Conservation (phyloP, 2,113 vertebrate species). For the Chaetura pelagica region DNA sequence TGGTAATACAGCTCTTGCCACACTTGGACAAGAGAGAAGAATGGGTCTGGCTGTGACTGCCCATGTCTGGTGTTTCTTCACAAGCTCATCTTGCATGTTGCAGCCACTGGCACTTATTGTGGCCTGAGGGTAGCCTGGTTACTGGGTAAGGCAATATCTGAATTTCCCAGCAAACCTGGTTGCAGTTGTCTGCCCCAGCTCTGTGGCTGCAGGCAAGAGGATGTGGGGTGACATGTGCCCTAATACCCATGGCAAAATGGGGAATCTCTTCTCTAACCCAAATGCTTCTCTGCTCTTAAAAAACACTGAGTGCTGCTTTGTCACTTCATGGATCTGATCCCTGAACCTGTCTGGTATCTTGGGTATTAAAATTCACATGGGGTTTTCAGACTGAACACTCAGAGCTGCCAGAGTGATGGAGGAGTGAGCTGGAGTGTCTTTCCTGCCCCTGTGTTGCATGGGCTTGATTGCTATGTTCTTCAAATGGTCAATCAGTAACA, state of each 20-base stretch:
- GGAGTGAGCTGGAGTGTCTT: neutral
- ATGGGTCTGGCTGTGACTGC: neutral
- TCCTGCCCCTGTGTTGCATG: neutral
- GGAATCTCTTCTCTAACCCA: neutral
- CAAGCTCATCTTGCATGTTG: neutral
- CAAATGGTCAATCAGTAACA: constrained; percentile 22
- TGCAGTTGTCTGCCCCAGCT: neutral
- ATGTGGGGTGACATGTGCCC: neutral
- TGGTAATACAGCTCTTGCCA: neutral
- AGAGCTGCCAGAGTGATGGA: neutral
- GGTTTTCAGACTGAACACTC: neutral
- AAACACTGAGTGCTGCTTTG: neutral
- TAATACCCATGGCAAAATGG: neutral
- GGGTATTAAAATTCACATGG: neutral
- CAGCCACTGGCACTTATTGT: neutral
- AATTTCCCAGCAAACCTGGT: neutral
- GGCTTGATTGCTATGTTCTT: neutral
- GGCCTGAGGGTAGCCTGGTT: neutral
- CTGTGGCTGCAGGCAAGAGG: neutral
- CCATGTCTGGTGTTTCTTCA: neutral
- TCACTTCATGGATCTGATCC: neutral
- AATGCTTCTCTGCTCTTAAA: neutral
- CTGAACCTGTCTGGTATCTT: neutral
- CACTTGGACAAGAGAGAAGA: neutral
- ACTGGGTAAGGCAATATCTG: neutral